Evolutionary conservation across 2,888 invertebrate genomes (phyloP).

Genomic region (Acleris cristana): DNA sequence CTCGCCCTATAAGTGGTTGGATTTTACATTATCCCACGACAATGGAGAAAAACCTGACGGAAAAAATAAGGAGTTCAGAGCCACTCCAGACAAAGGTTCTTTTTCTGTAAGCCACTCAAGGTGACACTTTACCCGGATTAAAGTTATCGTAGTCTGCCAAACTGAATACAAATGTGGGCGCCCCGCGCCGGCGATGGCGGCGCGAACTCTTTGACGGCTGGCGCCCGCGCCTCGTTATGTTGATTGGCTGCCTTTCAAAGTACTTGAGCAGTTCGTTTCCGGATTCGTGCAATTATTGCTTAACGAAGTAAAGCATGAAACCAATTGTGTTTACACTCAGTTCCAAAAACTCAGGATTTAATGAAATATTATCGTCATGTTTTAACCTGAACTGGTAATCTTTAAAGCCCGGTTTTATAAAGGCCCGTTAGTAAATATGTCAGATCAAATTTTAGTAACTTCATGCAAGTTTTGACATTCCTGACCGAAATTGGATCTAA

Average conservation of each 20-base stretch:
- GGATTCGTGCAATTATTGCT: neutral
- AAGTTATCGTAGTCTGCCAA: slow-evolving; percentile 81
- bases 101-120: slow-evolving; percentile 79
- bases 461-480: too few relatives aligned
- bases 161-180: slow-evolving; percentile 80
- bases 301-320: neutral
- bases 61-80: slow-evolving; percentile 76
- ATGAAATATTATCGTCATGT: too few relatives aligned
- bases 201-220: slow-evolving; percentile 39
- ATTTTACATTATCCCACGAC: slow-evolving; percentile 72
- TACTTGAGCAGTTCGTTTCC: slow-evolving; percentile 3
- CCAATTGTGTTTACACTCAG: too few relatives aligned
- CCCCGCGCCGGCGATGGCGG: slow-evolving; percentile 48
- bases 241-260: slow-evolving; percentile 46
- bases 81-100: slow-evolving; percentile 77
- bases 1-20: slow-evolving; percentile 64
- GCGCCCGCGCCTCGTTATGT: slow-evolving; percentile 35
- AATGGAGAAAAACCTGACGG: slow-evolving; percentile 72
- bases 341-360: too few relatives aligned
- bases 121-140: slow-evolving; percentile 82
- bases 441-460: too few relatives aligned
- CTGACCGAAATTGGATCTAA: too few relatives aligned
- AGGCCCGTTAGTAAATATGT: too few relatives aligned
- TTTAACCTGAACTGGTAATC: too few relatives aligned
- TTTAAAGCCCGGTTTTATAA: too few relatives aligned